These are phyloP conservation scores for Pachypeltis micranthus DNA, from an alignment of 1,140 invertebrate genomes.

Conservation along the genomic window DNA sequence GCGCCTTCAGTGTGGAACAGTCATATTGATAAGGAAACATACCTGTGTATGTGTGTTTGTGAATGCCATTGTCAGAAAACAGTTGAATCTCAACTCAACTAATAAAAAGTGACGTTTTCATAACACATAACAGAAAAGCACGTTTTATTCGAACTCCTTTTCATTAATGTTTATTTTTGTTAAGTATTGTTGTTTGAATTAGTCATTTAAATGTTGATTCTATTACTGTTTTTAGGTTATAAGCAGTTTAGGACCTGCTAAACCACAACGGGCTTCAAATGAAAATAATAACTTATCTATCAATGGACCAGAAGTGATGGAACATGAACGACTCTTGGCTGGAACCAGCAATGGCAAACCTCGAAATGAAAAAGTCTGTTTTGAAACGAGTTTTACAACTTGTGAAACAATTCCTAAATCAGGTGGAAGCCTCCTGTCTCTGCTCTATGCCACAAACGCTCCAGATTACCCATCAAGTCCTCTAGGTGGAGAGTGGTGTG, in stretches of 20 bases:
- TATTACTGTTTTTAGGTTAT: slow-evolving; percentile 47
- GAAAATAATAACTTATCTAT: slow-evolving; percentile 25
- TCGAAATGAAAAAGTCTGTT: slow-evolving; percentile 46
- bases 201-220: too few relatives aligned
- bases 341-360: slow-evolving; percentile 34
- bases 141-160: too few relatives aligned
- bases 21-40: too few relatives aligned
- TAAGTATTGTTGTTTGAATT: too few relatives aligned
- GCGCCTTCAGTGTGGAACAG: too few relatives aligned
- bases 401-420: neutral
- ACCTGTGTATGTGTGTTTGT: too few relatives aligned
- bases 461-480: slow-evolving; percentile 31
- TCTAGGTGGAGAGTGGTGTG: slow-evolving; percentile 50
- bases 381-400: slow-evolving; percentile 62
- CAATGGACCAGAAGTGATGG: slow-evolving; percentile 23
- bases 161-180: too few relatives aligned
- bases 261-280: slow-evolving; percentile 46
- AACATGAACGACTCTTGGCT: slow-evolving; percentile 31
- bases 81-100: too few relatives aligned
- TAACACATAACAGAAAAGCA: too few relatives aligned
- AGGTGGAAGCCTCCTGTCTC: slow-evolving; percentile 11
- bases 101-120: too few relatives aligned
- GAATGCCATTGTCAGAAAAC: too few relatives aligned
- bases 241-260: slow-evolving; percentile 56
- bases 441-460: neutral